These are phyloP conservation scores for Alces alces DNA, from an alignment of 2,113 vertebrate genomes.

Conservation along the genomic window DNA sequence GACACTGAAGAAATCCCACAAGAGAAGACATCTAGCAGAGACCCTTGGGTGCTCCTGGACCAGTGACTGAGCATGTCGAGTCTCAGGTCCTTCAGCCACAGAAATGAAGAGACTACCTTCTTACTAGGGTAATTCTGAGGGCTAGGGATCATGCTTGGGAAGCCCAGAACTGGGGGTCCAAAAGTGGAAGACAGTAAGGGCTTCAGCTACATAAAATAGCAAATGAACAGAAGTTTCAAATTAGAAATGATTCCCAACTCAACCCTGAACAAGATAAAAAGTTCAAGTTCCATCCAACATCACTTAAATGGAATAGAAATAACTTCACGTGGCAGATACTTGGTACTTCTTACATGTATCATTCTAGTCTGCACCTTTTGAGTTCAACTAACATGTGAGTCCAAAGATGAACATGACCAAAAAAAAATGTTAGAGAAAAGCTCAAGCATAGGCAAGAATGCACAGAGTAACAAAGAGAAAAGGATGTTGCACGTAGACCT, in stretches of 20 bases:
- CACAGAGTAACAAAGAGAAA: neutral
- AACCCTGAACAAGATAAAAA: neutral
- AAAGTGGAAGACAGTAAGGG: neutral
- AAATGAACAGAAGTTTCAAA: constrained; percentile 10
- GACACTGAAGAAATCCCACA: neutral
- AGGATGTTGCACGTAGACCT: neutral
- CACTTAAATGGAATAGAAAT: neutral
- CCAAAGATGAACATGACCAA: neutral
- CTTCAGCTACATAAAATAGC: neutral
- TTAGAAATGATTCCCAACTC: neutral
- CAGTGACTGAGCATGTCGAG: neutral
- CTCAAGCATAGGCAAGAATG: neutral
- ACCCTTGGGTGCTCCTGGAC: neutral
- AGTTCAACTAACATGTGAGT: neutral
- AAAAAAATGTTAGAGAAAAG: neutral
- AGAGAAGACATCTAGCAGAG: neutral
- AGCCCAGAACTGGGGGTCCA: neutral
- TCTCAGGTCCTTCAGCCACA: neutral
- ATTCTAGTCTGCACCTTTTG: neutral
- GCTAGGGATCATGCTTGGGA: neutral
- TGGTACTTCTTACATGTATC: neutral
- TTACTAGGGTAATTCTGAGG: neutral
- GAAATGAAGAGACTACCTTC: neutral
- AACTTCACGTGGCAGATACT: neutral
- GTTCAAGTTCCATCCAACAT: neutral